These are phyloP conservation scores for Zelleria hepariella DNA, from an alignment of 2,888 invertebrate species.

Conservation along the genomic window DNA sequence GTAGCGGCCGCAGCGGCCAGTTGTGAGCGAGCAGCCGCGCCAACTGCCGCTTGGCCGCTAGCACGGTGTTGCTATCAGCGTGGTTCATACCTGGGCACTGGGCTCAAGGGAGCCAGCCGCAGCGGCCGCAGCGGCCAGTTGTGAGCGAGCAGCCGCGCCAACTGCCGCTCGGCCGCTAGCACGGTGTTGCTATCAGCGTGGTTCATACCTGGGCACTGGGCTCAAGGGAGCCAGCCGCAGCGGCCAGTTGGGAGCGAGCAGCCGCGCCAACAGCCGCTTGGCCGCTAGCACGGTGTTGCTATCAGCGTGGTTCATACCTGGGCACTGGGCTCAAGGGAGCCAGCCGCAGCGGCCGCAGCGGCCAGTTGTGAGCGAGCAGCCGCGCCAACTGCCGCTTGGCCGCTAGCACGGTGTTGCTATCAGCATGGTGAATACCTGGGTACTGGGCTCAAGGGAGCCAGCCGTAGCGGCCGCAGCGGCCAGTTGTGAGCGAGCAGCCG, in stretches of 20 bases:
- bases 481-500: constrained; percentile 73
- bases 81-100: constrained; percentile 92
- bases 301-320: too few relatives aligned
- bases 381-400: constrained; percentile 77
- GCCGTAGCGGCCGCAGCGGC: constrained; percentile 77
- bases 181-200: too few relatives aligned
- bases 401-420: constrained; percentile 92
- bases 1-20: constrained; percentile 80
- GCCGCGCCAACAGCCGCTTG: too few relatives aligned
- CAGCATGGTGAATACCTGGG: too few relatives aligned
- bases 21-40: constrained; percentile 63
- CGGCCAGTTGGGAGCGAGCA: too few relatives aligned
- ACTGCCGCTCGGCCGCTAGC: too few relatives aligned
- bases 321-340: constrained; percentile 82
- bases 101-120: constrained; percentile 73
- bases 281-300: too few relatives aligned
- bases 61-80: constrained; percentile 94
- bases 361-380: constrained; percentile 76
- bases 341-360: constrained; percentile 76
- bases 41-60: constrained; percentile 80
- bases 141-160: too few relatives aligned
- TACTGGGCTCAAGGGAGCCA: constrained; percentile 79
- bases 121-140: constrained; percentile 77
- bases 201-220: constrained; percentile 94
- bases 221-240: constrained; percentile 74